Evolutionary conservation across 2,797 vertebrate genomes (phyloP).

Genomic region (Simalia tracyae): DNA sequence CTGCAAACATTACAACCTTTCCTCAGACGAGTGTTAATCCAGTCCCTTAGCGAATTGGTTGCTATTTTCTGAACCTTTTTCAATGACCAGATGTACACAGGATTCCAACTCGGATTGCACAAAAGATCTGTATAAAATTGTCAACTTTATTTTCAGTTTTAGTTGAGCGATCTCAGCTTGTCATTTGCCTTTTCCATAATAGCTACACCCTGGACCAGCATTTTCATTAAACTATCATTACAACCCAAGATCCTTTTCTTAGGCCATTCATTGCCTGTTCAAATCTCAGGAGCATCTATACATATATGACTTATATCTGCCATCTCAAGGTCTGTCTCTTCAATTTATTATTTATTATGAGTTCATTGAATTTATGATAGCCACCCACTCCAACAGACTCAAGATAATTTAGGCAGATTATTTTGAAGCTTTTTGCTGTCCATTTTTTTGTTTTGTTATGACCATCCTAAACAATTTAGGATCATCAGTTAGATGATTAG

Average conservation of each 20-base stretch:
- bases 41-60: too few relatives aligned
- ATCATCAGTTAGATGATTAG: too few relatives aligned
- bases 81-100: too few relatives aligned
- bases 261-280: neutral
- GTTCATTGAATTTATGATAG: too few relatives aligned
- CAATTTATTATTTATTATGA: neutral
- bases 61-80: too few relatives aligned
- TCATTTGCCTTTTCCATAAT: neutral
- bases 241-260: neutral
- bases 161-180: neutral
- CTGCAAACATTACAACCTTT: too few relatives aligned
- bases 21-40: too few relatives aligned
- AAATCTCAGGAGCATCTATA: neutral
- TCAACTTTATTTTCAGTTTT: neutral
- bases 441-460: constrained; percentile 32
- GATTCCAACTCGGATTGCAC: too few relatives aligned
- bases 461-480: too few relatives aligned
- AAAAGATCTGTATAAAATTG: too few relatives aligned
- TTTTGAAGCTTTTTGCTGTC: neutral
- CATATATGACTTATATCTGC: neutral
- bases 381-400: too few relatives aligned
- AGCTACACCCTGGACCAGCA: neutral
- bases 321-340: neutral
- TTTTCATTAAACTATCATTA: neutral
- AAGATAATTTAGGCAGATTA: too few relatives aligned